These are phyloP conservation scores for Aradus depressus DNA, from an alignment of 2,888 invertebrate genomes.

Conservation along the genomic window DNA sequence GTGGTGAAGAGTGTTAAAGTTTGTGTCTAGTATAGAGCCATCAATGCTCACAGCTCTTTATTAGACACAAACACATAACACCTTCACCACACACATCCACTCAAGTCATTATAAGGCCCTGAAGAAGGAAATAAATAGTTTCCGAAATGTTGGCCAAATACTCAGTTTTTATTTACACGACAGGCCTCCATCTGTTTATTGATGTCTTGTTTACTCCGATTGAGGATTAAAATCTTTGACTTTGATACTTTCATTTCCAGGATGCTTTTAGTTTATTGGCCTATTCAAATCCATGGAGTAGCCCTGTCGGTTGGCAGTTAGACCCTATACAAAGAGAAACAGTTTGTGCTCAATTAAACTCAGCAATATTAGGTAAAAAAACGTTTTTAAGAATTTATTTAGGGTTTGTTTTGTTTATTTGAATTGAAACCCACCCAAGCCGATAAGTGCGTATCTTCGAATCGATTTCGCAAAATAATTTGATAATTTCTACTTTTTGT, in stretches of 20 bases:
- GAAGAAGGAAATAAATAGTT: too few species aligned
- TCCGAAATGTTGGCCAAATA: too few species aligned
- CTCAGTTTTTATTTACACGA: too few species aligned
- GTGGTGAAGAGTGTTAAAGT: not conserved
- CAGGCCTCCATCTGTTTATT: not conserved
- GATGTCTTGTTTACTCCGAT: not conserved
- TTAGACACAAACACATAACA: too few species aligned
- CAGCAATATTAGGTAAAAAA: slow-evolving; percentile 88
- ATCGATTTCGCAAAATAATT: too few species aligned
- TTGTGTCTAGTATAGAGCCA: not conserved
- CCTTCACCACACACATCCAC: too few species aligned
- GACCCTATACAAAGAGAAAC: slow-evolving; percentile 89
- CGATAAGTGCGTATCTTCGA: too few species aligned
- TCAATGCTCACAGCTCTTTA: not conserved
- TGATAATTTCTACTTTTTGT: too few species aligned
- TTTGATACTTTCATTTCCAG: slow-evolving; percentile 40
- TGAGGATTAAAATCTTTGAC: not conserved
- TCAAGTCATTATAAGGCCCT: too few species aligned
- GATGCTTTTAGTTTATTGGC: slow-evolving; percentile 96
- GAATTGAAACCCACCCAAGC: too few species aligned
- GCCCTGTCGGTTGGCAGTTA: slow-evolving; percentile 92
- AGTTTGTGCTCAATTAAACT: slow-evolving; percentile 91
- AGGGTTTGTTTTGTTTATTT: too few species aligned
- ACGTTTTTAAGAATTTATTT: too few species aligned
- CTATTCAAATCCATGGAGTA: slow-evolving; percentile 95